Evolutionary conservation across 2,888 invertebrate species (phyloP).

Genomic region (Druceiella hillmani): DNA sequence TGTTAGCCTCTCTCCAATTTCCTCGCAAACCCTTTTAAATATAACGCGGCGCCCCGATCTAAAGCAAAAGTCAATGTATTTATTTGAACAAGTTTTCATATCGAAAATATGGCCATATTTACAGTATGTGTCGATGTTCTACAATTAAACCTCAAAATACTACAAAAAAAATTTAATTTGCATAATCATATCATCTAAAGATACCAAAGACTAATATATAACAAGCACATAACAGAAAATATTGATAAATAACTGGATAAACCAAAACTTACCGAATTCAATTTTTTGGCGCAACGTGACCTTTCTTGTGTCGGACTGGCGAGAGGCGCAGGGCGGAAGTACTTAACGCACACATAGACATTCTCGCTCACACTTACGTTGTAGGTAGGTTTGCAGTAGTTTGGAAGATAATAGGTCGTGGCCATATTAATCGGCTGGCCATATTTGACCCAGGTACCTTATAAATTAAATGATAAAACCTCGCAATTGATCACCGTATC

Average conservation of each 20-base stretch:
- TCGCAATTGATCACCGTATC: no score
- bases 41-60: conserved; percentile 3
- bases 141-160: conserved; percentile 7
- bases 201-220: conserved; percentile 4
- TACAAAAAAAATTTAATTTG: conserved; percentile 9
- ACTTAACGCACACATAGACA: no score
- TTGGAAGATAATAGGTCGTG: no score
- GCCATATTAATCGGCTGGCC: no score
- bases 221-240: conserved; percentile 4
- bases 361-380: no score
- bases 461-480: no score
- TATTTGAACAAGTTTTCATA: conserved; percentile 2
- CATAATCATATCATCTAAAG: neutral
- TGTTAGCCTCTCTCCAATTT: no score
- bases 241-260: neutral
- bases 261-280: neutral
- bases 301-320: conserved; percentile 4
- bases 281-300: conserved; percentile 4
- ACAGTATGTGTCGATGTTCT: neutral
- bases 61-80: conserved; percentile 5
- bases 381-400: no score
- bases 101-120: conserved; percentile 6
- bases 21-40: no score
- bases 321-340: no score
- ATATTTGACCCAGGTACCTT: no score